Percentiles rank a stretch among this genome's conserved stretches.
phyloP scores from a whole-genome alignment of 2,888 invertebrate species.

The Eucriotettix oculatus region DNA sequence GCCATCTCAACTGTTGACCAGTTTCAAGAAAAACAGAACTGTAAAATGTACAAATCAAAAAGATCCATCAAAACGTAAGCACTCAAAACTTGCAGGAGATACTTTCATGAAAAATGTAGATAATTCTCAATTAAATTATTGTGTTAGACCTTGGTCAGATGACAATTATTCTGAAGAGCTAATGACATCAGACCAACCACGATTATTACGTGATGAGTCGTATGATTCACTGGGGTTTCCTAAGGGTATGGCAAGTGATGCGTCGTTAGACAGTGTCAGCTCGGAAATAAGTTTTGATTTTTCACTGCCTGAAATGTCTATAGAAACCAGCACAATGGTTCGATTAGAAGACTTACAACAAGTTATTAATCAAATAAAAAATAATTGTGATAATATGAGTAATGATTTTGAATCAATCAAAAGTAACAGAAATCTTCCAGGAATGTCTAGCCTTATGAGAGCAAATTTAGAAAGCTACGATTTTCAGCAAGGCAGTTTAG shows the following conservation, averaged over 20 bases:
- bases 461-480: conserved; percentile 5
- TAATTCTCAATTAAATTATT: too few species aligned
- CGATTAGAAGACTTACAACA: conserved; percentile 17
- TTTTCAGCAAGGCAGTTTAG: not conserved
- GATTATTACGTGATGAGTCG: conserved; percentile 13
- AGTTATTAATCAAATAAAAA: conserved; percentile 18
- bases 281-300: conserved; percentile 19
- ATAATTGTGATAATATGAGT: conserved; percentile 18
- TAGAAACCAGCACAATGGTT: conserved; percentile 15
- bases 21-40: too few species aligned
- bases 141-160: not conserved
- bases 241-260: conserved; percentile 13
- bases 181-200: not conserved
- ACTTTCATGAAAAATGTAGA: too few species aligned
- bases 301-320: conserved; percentile 6
- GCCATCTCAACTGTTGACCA: too few species aligned
- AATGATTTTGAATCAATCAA: conserved; percentile 18
- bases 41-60: too few species aligned
- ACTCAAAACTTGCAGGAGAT: too few species aligned
- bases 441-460: conserved; percentile 17
- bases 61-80: too few species aligned
- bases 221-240: conserved; percentile 15
- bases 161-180: not conserved
- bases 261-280: conserved; percentile 18
- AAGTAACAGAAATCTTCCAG: conserved; percentile 17